A percentile compares a stretch with the other conserved stretches of the same genome.
Evolutionary conservation across 2,113 vertebrate genomes (phyloP).

Genomic region (Callopanchax toddi): DNA sequence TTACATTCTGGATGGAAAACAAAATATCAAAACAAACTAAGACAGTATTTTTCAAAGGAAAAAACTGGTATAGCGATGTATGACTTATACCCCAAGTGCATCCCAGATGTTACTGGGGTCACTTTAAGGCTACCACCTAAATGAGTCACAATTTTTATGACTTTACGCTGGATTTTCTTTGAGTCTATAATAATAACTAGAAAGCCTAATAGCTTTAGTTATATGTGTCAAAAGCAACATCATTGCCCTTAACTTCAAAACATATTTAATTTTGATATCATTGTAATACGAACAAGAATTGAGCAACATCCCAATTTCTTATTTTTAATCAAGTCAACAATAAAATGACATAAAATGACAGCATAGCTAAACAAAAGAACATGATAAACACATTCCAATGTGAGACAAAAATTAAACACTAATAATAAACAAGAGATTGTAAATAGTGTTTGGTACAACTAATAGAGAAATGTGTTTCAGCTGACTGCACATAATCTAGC

Average conservation of each 20-base stretch:
- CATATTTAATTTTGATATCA: no score
- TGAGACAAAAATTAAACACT: not conserved
- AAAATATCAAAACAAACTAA: not conserved
- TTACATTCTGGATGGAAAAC: not conserved
- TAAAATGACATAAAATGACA: no score
- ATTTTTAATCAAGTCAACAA: no score
- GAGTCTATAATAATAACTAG: conserved; percentile 13
- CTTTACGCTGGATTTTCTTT: no score
- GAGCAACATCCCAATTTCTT: no score
- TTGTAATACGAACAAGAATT: no score
- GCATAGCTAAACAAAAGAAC: not conserved
- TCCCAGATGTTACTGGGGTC: conserved; percentile 6
- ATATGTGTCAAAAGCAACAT: not conserved
- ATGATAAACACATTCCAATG: not conserved
- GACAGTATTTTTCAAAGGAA: not conserved
- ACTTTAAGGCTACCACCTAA: conserved; percentile 4
- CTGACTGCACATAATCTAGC: conserved; percentile 27
- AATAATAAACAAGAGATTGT: not conserved
- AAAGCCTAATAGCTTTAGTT: conserved; percentile 7
- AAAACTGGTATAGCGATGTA: not conserved
- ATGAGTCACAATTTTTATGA: conserved; percentile 8
- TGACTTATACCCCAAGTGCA: not conserved
- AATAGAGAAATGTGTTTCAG: not conserved
- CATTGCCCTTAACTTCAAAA: no score
- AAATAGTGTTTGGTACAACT: not conserved